Percentiles rank a stretch among this genome's conserved stretches.
Conservation (phyloP, 1,140 invertebrate species). For the Stegodyphus dumicola region DNA sequence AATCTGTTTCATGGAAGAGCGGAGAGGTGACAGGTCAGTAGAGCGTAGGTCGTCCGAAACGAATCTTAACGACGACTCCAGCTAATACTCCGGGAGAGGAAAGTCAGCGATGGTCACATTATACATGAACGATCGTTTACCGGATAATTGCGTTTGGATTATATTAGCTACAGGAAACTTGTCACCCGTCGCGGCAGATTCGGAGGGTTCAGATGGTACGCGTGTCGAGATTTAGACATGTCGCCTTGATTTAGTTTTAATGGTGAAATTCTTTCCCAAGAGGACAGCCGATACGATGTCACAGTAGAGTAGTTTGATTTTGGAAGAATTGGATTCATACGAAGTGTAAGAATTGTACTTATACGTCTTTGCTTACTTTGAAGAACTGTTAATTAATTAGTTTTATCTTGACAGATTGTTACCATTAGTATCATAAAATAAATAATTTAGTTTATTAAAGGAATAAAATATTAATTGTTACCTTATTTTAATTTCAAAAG, state of each 20-base stretch:
- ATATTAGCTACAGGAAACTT: constrained; percentile 36
- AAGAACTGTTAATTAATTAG: no score
- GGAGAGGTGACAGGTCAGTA: constrained; percentile 53
- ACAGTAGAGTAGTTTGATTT: no score
- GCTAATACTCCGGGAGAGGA: not conserved
- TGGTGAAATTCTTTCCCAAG: not conserved
- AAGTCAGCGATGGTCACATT: not conserved
- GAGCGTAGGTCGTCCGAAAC: constrained; percentile 24
- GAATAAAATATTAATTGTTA: no score
- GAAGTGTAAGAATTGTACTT: no score
- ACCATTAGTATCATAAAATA: no score
- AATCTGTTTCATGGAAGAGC: constrained; percentile 13
- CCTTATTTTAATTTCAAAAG: no score
- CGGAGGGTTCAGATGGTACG: not conserved
- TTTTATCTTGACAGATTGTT: no score
- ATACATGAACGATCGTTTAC: constrained; percentile 40
- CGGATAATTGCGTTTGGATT: constrained; percentile 54
- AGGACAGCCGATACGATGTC: no score
- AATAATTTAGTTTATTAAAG: no score
- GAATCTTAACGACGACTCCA: constrained; percentile 17
- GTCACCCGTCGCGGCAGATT: constrained; percentile 5
- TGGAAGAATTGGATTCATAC: no score
- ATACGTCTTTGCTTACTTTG: no score
- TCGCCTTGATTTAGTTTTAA: not conserved
- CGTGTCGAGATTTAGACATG: not conserved